Evolutionary conservation across 2,797 vertebrate species (phyloP), one percentile per base, ranked within the genome.

Genomic region (Todus mexicanus): DNA sequence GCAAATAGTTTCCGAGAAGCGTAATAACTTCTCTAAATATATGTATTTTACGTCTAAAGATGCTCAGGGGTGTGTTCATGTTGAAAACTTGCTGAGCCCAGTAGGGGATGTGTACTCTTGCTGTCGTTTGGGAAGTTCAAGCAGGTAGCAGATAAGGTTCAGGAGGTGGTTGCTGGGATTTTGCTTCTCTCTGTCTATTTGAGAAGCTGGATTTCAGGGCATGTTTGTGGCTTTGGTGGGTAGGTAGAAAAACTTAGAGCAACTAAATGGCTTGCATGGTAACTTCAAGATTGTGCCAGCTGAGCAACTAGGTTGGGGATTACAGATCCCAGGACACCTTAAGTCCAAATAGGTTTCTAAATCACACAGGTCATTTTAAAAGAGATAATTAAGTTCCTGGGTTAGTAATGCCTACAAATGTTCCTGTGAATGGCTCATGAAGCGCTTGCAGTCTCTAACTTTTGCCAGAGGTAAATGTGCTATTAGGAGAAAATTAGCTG

Each of bases 1-100:
- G 86, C 42, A 78, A 43, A 75, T 91, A 81, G 80, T 96, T 97
- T 96, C 92, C 73, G 57, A 94, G 96, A 96, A 97, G 80, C 21
- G 0, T 53, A 74, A 40, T 81, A 57, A 73, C 85, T 92, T 89
- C 77, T 53, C 76, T 83, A 87, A 38, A 70, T 61, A 74, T 15
- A 37, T 40, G 14, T 68, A 27, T 57, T 69, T 80, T 16, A 73
- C 1, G 0, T 69, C 43, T 80, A 19, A 87, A 93, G 65, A 65
- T 89, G n/a, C 65, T 89, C 66, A 65, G 7, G 35, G 2, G 0
- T 75, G 48, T 4, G 0, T 72, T 47, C 0, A 0, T 63, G 51
- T 57, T 81, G 54, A 45, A 61, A 77, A 16, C 57, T 78, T 87
- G 42, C 56, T 86, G 29, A 84, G 25, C 38, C 7, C 50, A 5